phyloP scores from a whole-genome alignment of 2,888 invertebrate species.

The Vannuccia rotundouncinata region DNA sequence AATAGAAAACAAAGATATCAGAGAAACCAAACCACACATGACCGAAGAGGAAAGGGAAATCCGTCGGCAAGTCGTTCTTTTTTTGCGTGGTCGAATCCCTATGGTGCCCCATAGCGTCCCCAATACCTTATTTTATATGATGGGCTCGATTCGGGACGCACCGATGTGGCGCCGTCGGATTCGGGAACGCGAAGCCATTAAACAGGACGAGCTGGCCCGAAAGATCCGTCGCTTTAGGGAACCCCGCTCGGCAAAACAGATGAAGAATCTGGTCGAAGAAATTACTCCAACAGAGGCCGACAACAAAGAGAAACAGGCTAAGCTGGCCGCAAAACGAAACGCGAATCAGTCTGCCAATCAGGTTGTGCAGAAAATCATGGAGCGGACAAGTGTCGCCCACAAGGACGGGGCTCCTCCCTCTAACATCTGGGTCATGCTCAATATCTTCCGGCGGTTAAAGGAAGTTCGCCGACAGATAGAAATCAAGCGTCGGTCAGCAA shows the following conservation, averaged over 20 bases:
- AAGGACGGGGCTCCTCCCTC: background rate
- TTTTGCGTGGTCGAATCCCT: background rate
- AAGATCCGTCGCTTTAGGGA: background rate
- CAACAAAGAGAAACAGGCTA: background rate
- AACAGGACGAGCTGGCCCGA: background rate
- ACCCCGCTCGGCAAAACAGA: background rate
- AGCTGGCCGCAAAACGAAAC: background rate
- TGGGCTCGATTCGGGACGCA: background rate
- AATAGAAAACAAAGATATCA: background rate
- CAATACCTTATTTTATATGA: background rate
- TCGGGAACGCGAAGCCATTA: background rate
- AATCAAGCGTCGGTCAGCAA: background rate
- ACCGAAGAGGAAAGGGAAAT: background rate
- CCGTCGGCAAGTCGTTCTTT: background rate
- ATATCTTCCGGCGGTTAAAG: background rate
- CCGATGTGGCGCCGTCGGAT: background rate
- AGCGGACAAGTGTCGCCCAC: background rate
- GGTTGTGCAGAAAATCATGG: background rate
- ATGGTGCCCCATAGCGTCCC: background rate
- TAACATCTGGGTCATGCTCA: conserved; percentile 27
- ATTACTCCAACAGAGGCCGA: background rate
- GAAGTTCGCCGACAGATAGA: conserved; percentile 5
- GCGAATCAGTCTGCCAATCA: background rate
- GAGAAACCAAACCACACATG: background rate
- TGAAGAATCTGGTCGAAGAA: background rate